A percentile compares a stretch with the other conserved stretches of the same genome.
Evolutionary conservation across 2,113 vertebrate genomes (phyloP).

Genomic region (Corydoras maculifer): DNA sequence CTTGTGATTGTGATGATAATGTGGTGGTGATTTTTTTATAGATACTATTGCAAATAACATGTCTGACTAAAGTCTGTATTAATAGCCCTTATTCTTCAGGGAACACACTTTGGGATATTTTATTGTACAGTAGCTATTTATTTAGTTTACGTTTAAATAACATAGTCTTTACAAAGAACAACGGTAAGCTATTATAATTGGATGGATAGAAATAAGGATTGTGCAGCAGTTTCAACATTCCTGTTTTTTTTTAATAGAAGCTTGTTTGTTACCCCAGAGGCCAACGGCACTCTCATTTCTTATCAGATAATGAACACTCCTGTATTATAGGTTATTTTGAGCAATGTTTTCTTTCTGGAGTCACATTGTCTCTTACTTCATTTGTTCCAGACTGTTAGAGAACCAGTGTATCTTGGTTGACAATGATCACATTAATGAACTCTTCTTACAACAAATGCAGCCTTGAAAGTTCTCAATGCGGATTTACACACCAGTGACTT

Average conservation of each 20-base stretch:
- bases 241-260: not conserved
- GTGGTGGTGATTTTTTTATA: too few relatives aligned
- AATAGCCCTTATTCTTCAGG: too few relatives aligned
- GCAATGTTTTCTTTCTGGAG: not conserved
- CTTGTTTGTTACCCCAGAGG: conserved; percentile 11
- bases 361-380: not conserved
- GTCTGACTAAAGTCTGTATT: too few relatives aligned
- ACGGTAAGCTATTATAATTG: too few relatives aligned
- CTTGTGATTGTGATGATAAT: too few relatives aligned
- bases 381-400: not conserved
- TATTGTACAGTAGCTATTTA: too few relatives aligned
- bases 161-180: too few relatives aligned
- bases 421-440: conserved; percentile 11
- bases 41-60: too few relatives aligned
- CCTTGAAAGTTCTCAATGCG: not conserved
- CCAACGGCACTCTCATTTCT: conserved; percentile 4
- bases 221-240: not conserved
- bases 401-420: not conserved
- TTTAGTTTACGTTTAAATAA: too few relatives aligned
- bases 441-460: conserved; percentile 1
- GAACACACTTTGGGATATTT: too few relatives aligned
- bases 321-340: conserved; percentile 11
- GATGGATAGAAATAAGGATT: too few relatives aligned
- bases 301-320: not conserved
- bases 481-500: not conserved